Evolutionary conservation across 1,140 invertebrate species (phyloP), one percentile per base, ranked within the genome.

Genomic region (Neelides sp.): DNA sequence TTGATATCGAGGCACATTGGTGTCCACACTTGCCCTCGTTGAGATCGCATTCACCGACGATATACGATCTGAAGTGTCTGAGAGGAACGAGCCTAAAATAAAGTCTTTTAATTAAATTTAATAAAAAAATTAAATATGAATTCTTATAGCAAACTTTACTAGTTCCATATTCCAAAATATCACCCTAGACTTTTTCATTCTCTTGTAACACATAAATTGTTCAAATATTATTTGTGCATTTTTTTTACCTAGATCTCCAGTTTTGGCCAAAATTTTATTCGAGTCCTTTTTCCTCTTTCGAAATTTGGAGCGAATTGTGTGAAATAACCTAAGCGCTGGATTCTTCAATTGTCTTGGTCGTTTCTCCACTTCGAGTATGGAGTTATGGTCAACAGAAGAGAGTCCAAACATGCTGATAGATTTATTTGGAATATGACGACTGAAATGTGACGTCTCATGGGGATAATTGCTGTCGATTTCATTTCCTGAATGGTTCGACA

Each of bases 401-500:
- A 59, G 23, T 8, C 57, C 57, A 32, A 55, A 55, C 53, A 59
- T 55, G 36, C 57, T 59, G 10, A 58, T 50, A 13, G 57, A 58
- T 26, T 52, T 58, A 37, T 46, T 42, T 15, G 34, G 8, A 4
- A 17, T 20, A 8, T 15, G 23, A 3, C 23, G 22, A n/a, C n/a
- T n/a, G n/a, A n/a, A n/a, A n/a, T n/a, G n/a, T n/a, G n/a, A n/a
- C n/a, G n/a, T n/a, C n/a, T n/a, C n/a, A 39, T 19, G 12, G 17
- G 15, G 10, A 39, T 10, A 15, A n/a, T 39, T 19, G 7, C 36
- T 19, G 19, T 10, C 19, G 15, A 4, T 19, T 39, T 10, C 26
- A n/a, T 48, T 15, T 3, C 24, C 39, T 12, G 40, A 30, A 7
- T 13, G 17, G 37, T 10, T 7, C 19, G 23, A 12, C 8, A 19